A percentile compares a stretch with the other conserved stretches of the same genome.
Evolutionary conservation across 2,888 invertebrate species (phyloP).

Genomic region (Lapara coniferarum): DNA sequence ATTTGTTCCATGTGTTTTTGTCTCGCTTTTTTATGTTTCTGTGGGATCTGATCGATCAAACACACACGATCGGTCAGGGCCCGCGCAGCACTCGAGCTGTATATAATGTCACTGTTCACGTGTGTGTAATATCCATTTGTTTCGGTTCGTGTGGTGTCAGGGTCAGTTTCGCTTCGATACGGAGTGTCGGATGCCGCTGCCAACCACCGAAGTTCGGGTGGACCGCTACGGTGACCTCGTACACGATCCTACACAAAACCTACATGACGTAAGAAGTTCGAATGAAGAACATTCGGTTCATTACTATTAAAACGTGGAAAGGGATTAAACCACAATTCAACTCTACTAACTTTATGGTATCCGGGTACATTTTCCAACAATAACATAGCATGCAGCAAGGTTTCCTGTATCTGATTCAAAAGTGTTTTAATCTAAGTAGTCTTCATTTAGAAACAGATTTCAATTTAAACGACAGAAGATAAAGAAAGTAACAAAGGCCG

Average conservation of each 20-base stretch:
- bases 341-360: constrained; percentile 48
- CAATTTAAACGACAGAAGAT: constrained; percentile 48
- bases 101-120: constrained; percentile 38
- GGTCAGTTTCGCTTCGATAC: constrained; percentile 95
- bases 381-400: constrained; percentile 3
- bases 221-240: constrained; percentile 78
- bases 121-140: constrained; percentile 47
- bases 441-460: constrained; percentile 33
- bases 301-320: constrained; percentile 33
- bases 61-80: constrained; percentile 32
- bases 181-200: constrained; percentile 90
- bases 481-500: constrained; percentile 46
- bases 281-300: constrained; percentile 30
- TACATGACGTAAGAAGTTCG: constrained; percentile 83
- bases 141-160: constrained; percentile 80
- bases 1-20: constrained; percentile 49
- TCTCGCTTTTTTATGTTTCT: constrained; percentile 53
- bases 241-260: constrained; percentile 78
- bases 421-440: constrained; percentile 26
- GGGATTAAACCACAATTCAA: constrained; percentile 33
- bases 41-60: constrained; percentile 34
- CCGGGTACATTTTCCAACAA: constrained; percentile 38
- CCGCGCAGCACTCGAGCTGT: constrained; percentile 40
- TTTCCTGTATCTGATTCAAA: background rate
- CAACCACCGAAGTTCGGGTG: constrained; percentile 89